A percentile compares a stretch with the other conserved stretches of the same genome.
These are phyloP conservation scores for Pandemis heparana DNA, from an alignment of 2,888 invertebrate species.

Conservation along the genomic window DNA sequence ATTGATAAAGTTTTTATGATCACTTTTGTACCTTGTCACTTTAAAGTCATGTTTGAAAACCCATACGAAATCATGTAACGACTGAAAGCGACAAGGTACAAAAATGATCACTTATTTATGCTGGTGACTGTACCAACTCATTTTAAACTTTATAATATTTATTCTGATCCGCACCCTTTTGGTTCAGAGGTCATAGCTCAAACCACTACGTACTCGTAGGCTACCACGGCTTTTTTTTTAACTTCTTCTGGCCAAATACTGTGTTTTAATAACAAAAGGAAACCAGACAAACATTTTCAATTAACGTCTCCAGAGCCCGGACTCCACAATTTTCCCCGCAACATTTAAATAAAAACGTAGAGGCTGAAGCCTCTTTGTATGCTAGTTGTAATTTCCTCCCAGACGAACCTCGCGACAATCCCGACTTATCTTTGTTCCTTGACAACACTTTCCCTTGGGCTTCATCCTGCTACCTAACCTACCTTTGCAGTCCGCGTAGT, in stretches of 20 bases:
- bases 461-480: slow-evolving; percentile 53
- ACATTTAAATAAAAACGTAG: slow-evolving; percentile 60
- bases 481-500: slow-evolving; percentile 45
- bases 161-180: too few relatives aligned
- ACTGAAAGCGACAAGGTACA: too few relatives aligned
- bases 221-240: too few relatives aligned
- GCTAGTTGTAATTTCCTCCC: slow-evolving; percentile 77
- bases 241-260: too few relatives aligned
- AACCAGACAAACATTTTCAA: slow-evolving; percentile 17
- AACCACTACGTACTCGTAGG: too few relatives aligned
- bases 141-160: too few relatives aligned
- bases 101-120: too few relatives aligned
- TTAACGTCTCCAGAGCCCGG: slow-evolving; percentile 10
- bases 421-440: slow-evolving; percentile 81
- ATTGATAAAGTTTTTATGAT: neutral
- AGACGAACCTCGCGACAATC: slow-evolving; percentile 77
- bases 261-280: neutral
- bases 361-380: slow-evolving; percentile 68
- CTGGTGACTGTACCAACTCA: too few relatives aligned
- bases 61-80: too few relatives aligned
- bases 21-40: too few relatives aligned
- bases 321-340: slow-evolving; percentile 29
- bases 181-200: too few relatives aligned
- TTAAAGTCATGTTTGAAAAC: too few relatives aligned
- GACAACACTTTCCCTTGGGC: slow-evolving; percentile 82